Conservation (phyloP, 1,140 invertebrate genomes). For the Cydia amplana region DNA sequence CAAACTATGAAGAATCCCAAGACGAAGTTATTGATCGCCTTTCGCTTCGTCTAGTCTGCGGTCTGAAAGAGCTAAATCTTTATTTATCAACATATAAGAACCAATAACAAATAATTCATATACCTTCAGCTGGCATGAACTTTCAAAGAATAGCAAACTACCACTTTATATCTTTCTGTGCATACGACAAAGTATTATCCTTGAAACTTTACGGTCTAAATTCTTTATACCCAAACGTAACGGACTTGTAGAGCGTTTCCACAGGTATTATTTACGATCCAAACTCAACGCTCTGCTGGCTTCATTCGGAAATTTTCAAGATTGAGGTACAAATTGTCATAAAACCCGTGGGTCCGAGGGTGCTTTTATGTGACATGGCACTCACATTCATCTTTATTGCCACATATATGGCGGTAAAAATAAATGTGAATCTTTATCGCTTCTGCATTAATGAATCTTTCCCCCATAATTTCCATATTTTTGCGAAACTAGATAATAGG, state of each 20-base stretch:
- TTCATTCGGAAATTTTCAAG: slow-evolving; percentile 24
- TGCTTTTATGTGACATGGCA: slow-evolving; percentile 39
- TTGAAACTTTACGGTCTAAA: neutral
- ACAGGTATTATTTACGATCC: slow-evolving; percentile 8
- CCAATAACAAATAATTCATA: slow-evolving; percentile 7
- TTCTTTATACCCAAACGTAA: neutral
- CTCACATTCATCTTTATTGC: slow-evolving; percentile 57
- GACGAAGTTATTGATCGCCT: too few species aligned
- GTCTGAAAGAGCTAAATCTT: slow-evolving; percentile 10
- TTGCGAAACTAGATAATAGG: slow-evolving; percentile 35
- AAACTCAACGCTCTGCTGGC: neutral
- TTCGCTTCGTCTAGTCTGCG: neutral
- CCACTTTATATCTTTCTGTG: neutral
- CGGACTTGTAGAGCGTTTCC: neutral
- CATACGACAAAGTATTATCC: neutral
- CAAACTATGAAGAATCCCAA: too few species aligned
- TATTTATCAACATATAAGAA: neutral
- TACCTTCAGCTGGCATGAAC: neutral
- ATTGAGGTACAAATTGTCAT: slow-evolving; percentile 45
- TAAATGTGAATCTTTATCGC: slow-evolving; percentile 63
- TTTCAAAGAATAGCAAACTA: neutral
- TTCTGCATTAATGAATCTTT: slow-evolving; percentile 59
- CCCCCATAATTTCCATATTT: slow-evolving; percentile 40
- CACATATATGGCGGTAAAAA: slow-evolving; percentile 44
- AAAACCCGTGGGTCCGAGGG: slow-evolving; percentile 39